Evolutionary conservation across 1,140 invertebrate species (phyloP), one percentile per base, ranked within the genome.

Genomic region (Plodia interpunctella): DNA sequence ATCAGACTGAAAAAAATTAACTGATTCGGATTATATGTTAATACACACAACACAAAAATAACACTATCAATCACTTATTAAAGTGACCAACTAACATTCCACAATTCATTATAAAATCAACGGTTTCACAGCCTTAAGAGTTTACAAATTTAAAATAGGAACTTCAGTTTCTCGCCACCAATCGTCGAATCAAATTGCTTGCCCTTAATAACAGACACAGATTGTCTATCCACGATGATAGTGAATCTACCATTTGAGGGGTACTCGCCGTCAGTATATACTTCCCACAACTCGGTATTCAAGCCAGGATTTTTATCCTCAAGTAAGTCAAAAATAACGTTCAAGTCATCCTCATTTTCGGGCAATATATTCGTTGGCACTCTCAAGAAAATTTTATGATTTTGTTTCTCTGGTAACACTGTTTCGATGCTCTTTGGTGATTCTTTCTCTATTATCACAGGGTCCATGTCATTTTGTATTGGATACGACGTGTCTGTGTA

Each of bases 271-370:
- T 72, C 68, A 0, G 60, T 67, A 0, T 59, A 64, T 0, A 87
- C 59, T 21, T 78, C 63, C 85, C 85, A 87, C 8, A 84, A 11
- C 25, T 85, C 82, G 0, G 83, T 83, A 52, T 87, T 88, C 9
- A 88, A 59, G 0, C 77, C 82, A 0, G 83, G 80, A 56, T 88
- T 88, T 38, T 84, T 83, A 30, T 87, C 77, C 68, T 88, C 74
- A 0, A 88, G 54, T 9, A 87, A 18, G 60, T 87, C 80, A 9
- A 88, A 78, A 0, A 88, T 74, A 0, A 87, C 66, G 44, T 80
- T 81, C 52, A 88, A 65, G 35, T 83, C 80, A 5, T 84, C 78
- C 18, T 76, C 71, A 9, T 62, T 69, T 9, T 83, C 74, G 0
- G 82, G 80, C 5, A 84, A 44, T 21, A 88, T 80, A 4, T 65